Conservation (phyloP, 2,113 vertebrate genomes). For the Brachirus orientalis region DNA sequence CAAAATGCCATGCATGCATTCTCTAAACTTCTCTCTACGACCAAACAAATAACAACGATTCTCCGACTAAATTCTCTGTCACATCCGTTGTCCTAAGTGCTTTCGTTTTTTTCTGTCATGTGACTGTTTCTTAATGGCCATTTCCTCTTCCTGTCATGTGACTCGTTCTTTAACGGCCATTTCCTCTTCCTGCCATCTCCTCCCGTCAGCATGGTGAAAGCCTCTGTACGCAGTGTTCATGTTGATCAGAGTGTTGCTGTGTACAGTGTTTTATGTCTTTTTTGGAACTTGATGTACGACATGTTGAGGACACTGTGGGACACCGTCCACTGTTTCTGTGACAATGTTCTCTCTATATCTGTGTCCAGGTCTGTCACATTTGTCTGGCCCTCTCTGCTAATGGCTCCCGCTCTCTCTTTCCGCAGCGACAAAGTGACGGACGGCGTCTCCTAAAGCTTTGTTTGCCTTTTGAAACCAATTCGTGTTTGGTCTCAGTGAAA, state of each 20-base stretch:
- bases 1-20: slow-evolving; percentile 93
- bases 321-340: too few species aligned
- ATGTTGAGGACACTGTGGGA: not conserved
- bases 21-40: slow-evolving; percentile 85
- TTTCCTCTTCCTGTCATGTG: slow-evolving; percentile 81
- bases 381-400: slow-evolving; percentile 85
- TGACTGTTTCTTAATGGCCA: slow-evolving; percentile 82
- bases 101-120: slow-evolving; percentile 81
- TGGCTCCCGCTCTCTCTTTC: slow-evolving; percentile 81
- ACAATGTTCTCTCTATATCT: slow-evolving; percentile 43
- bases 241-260: slow-evolving; percentile 77
- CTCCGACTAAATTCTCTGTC: slow-evolving; percentile 86
- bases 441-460: slow-evolving; percentile 76
- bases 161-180: slow-evolving; percentile 84
- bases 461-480: too few species aligned
- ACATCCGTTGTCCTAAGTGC: slow-evolving; percentile 88
- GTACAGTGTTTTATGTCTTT: slow-evolving; percentile 78
- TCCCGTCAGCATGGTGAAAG: slow-evolving; percentile 87
- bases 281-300: too few species aligned
- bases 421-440: slow-evolving; percentile 81
- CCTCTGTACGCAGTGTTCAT: slow-evolving; percentile 85
- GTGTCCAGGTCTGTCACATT: slow-evolving; percentile 71
- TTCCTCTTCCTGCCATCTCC: slow-evolving; percentile 85
- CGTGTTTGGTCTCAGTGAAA: too few species aligned
- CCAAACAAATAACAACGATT: slow-evolving; percentile 81